Conservation (phyloP, 1,140 invertebrate genomes). For the Macrocentrus cingulum region DNA sequence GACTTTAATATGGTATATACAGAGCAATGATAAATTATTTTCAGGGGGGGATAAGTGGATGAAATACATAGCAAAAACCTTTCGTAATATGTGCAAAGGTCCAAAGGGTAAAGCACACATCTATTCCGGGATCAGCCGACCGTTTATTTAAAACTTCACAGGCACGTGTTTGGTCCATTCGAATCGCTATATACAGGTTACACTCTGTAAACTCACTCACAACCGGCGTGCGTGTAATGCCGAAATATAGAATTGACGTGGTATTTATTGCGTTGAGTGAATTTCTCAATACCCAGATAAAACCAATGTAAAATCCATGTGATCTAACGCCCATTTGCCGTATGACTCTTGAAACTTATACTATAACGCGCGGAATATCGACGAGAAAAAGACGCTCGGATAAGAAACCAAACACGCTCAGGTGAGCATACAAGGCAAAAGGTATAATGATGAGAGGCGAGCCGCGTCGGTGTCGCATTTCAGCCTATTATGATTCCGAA, state of each 20-base stretch:
- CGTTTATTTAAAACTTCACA: constrained; percentile 26
- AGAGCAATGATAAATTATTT: background rate
- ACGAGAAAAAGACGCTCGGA: constrained; percentile 1
- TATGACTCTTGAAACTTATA: background rate
- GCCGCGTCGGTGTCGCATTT: constrained; percentile 47
- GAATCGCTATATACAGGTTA: background rate
- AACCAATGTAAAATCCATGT: constrained; percentile 18
- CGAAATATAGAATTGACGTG: too few species aligned
- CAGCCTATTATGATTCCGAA: constrained; percentile 53
- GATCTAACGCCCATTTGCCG: constrained; percentile 15
- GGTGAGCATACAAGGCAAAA: constrained; percentile 48
- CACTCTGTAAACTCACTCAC: too few species aligned
- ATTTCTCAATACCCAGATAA: too few species aligned
- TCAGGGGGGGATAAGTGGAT: background rate
- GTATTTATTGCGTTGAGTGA: constrained; percentile 6
- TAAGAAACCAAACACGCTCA: constrained; percentile 43
- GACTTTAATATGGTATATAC: background rate
- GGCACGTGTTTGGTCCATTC: constrained; percentile 23
- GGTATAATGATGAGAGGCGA: constrained; percentile 50
- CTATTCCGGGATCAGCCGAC: constrained; percentile 22
- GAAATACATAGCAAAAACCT: background rate
- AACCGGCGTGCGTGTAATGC: too few species aligned
- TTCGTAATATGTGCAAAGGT: constrained; percentile 18
- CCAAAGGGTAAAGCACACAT: constrained; percentile 10
- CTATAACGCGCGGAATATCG: background rate